phyloP scores from a whole-genome alignment of 1,140 invertebrate genomes.

The Hetaerina americana region DNA sequence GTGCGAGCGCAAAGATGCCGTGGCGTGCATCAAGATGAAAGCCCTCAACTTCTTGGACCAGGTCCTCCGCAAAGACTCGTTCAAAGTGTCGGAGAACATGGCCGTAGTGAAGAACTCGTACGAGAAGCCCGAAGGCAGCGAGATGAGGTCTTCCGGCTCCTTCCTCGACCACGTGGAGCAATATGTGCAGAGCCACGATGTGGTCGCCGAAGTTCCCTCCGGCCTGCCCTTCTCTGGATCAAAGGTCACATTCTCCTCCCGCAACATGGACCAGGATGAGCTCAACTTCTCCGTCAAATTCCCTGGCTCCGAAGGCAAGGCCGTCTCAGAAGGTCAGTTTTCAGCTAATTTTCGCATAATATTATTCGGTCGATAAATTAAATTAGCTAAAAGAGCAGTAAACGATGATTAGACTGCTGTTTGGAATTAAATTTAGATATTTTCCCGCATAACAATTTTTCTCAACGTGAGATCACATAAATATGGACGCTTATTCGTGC shows the following conservation, averaged over 20 bases:
- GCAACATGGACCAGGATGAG: conserved; percentile 59
- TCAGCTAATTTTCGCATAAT: conserved; percentile 11
- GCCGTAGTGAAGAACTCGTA: conserved; percentile 55
- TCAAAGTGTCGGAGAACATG: conserved; percentile 55
- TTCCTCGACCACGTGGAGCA: conserved; percentile 53
- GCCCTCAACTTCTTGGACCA: conserved; percentile 60
- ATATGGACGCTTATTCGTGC: too few relatives aligned
- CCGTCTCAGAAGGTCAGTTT: conserved; percentile 19
- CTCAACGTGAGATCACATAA: too few relatives aligned
- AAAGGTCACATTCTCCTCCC: conserved; percentile 56
- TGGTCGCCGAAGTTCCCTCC: conserved; percentile 53
- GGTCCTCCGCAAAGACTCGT: conserved; percentile 60
- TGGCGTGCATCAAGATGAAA: conserved; percentile 68
- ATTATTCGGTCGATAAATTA: background rate
- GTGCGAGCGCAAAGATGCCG: conserved; percentile 59
- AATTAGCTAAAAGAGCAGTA: too few relatives aligned
- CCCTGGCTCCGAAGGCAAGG: conserved; percentile 36
- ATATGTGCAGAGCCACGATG: conserved; percentile 60
- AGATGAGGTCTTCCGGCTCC: conserved; percentile 24
- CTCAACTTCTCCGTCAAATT: conserved; percentile 57
- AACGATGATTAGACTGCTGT: too few relatives aligned
- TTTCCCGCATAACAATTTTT: too few relatives aligned
- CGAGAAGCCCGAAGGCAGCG: conserved; percentile 22
- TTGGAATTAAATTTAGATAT: too few relatives aligned
- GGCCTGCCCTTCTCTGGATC: conserved; percentile 38